Evolutionary conservation across 2,888 invertebrate genomes (phyloP), one percentile per base, ranked within the genome.

Genomic region (Steinernema carpocapsae): DNA sequence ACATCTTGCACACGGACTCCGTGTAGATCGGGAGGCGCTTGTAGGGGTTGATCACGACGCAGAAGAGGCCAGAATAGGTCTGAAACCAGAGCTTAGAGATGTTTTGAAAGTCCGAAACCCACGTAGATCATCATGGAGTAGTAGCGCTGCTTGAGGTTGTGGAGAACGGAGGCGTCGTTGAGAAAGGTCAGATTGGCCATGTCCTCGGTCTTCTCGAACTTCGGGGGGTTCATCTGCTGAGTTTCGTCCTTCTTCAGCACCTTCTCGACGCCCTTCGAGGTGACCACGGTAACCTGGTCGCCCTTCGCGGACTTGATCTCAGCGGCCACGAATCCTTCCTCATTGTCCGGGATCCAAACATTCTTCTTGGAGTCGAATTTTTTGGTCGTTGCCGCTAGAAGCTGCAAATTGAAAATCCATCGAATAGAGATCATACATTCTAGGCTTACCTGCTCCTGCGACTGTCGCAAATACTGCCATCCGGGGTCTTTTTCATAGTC

Each of bases 251-350:
- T 87, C 76, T 87, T 84, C 72, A 88, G 73, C 45, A 83, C 84
- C 73, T 84, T 85, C 82, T 79, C 79, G 46, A 59, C 71, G 45
- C 82, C 78, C 52, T 77, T 83, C 24, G 72, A 26, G 19, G 76
- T 81, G 26, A 76, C 72, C 26, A 97, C 96, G 90, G 93, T 92
- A 90, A 96, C 94, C 89, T 95, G 91, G 83, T 97, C 97, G 87
- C 97, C 97, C 92, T 97, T 97, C 91, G 96, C 95, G 89, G 94
- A 94, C 91, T 93, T 93, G 91, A 99, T 97, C 90, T 97, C 95
- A 89, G 95, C 97, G 90, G 94, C 92, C 87, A 95, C 89, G 91
- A 94, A 97, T 88, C 97, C 86, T 88, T 97, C 96, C 91, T 96
- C 96, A 88, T 95, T 94, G 90, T 94, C 94, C 87, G 97, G 95